These are phyloP conservation scores for Volucella bombylans DNA, from an alignment of 2,888 invertebrate species.

Conservation along the genomic window DNA sequence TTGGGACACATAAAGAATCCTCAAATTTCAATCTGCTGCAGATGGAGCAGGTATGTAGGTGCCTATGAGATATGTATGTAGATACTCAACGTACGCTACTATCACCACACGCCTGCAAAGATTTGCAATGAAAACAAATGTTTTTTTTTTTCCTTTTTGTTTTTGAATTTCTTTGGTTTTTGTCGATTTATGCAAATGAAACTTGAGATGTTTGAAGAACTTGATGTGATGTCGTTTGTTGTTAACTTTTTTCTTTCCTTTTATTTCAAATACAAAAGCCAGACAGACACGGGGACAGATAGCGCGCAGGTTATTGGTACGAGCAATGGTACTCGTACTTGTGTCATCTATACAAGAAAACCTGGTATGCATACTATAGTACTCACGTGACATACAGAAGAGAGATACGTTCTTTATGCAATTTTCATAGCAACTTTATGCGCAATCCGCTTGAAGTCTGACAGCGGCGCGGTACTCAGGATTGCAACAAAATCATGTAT, in stretches of 20 bases:
- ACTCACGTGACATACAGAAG: conserved; percentile 28
- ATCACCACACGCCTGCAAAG: conserved; percentile 41
- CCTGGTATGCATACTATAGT: conserved; percentile 3
- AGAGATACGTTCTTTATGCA: conserved; percentile 41
- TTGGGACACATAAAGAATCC: conserved; percentile 57
- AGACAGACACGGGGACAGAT: not conserved
- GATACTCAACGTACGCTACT: conserved; percentile 6
- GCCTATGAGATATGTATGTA: not conserved
- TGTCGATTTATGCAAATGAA: conserved; percentile 73
- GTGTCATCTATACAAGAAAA: conserved; percentile 1
- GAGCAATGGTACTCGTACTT: no score
- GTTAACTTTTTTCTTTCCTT: conserved; percentile 17
- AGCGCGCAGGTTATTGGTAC: no score
- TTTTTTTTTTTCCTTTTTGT: conserved; percentile 25
- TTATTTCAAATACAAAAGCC: conserved; percentile 32
- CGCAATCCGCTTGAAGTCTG: conserved; percentile 40
- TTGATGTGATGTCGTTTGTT: conserved; percentile 56
- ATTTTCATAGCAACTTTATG: conserved; percentile 53
- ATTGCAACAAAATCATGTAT: conserved; percentile 5
- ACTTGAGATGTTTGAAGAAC: conserved; percentile 68
- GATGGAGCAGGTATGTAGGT: not conserved
- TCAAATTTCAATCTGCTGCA: conserved; percentile 70
- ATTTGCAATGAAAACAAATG: conserved; percentile 43
- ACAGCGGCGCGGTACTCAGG: conserved; percentile 29
- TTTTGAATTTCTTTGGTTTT: conserved; percentile 50